Percentiles rank a stretch among this genome's conserved stretches.
Conservation (phyloP, 2,888 invertebrate species). For the Stramonita haemastoma region DNA sequence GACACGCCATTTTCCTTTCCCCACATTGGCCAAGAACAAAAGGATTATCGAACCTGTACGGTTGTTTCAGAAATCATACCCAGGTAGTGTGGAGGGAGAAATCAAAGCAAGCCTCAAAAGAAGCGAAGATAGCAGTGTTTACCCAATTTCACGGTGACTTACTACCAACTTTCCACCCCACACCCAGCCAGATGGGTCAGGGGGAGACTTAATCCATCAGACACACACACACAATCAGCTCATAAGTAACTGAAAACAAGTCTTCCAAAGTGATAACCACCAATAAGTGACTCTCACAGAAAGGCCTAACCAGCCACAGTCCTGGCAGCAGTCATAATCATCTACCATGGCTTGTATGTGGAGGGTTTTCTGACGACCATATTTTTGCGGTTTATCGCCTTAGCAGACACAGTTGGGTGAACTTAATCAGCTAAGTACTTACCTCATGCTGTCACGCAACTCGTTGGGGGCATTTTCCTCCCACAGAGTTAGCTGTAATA, state of each 20-base stretch:
- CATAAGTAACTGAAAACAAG: no score
- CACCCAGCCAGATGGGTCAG: no score
- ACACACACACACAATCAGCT: no score
- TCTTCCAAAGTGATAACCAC: no score
- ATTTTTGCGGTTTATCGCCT: neutral
- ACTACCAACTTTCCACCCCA: no score
- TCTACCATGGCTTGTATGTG: no score
- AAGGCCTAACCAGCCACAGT: no score
- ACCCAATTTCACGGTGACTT: conserved; percentile 1
- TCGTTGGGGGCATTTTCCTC: neutral
- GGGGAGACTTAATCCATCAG: no score
- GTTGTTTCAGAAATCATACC: no score
- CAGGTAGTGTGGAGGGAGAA: neutral
- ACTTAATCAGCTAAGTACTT: neutral
- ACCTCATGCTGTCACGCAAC: neutral
- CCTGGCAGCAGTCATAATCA: no score
- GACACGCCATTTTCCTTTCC: neutral
- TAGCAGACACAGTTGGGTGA: neutral
- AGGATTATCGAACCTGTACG: neutral
- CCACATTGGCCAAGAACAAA: neutral
- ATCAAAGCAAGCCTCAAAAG: neutral
- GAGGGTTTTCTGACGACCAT: no score
- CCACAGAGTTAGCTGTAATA: neutral
- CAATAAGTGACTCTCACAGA: no score
- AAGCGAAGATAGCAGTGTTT: neutral